Conservation (phyloP, 2,797 vertebrate genomes). For the Melanogrammus aeglefinus region DNA sequence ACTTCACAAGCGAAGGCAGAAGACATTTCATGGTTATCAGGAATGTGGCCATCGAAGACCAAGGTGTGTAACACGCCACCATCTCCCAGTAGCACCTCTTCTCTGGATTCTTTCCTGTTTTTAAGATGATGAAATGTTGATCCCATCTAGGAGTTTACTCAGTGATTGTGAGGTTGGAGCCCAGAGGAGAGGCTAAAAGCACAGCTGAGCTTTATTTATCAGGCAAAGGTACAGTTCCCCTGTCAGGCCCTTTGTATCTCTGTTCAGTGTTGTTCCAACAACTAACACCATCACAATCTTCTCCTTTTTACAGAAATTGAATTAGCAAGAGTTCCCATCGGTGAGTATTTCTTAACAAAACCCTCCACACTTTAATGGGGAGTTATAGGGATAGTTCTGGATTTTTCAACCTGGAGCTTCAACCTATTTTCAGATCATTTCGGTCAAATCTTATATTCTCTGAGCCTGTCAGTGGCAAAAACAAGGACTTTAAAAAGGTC, state of each 20-base stretch:
- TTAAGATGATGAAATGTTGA: constrained; percentile 60
- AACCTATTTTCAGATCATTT: not conserved
- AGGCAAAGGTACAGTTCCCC: constrained; percentile 82
- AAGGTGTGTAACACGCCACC: constrained; percentile 81
- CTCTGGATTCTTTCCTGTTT: constrained; percentile 43
- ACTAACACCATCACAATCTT: constrained; percentile 50
- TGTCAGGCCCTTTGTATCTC: not conserved
- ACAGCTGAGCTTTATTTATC: constrained; percentile 96
- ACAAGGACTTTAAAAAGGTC: too few relatives aligned
- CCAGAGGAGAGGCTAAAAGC: constrained; percentile 96
- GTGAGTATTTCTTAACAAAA: constrained; percentile 71
- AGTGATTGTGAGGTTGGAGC: constrained; percentile 95
- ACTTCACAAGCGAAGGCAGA: constrained; percentile 91
- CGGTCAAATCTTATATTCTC: too few relatives aligned
- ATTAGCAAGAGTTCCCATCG: constrained; percentile 85
- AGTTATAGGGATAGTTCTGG: not conserved
- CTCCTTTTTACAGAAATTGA: constrained; percentile 88
- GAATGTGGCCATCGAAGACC: constrained; percentile 93
- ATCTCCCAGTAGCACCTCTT: constrained; percentile 21
- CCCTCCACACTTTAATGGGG: not conserved
- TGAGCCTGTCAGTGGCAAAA: too few relatives aligned
- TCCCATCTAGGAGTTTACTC: constrained; percentile 91
- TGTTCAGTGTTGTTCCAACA: not conserved
- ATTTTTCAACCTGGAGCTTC: not conserved
- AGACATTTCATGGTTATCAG: constrained; percentile 98